phyloP scores from a whole-genome alignment of 2,888 invertebrate genomes.

The Drosophila monieri region DNA sequence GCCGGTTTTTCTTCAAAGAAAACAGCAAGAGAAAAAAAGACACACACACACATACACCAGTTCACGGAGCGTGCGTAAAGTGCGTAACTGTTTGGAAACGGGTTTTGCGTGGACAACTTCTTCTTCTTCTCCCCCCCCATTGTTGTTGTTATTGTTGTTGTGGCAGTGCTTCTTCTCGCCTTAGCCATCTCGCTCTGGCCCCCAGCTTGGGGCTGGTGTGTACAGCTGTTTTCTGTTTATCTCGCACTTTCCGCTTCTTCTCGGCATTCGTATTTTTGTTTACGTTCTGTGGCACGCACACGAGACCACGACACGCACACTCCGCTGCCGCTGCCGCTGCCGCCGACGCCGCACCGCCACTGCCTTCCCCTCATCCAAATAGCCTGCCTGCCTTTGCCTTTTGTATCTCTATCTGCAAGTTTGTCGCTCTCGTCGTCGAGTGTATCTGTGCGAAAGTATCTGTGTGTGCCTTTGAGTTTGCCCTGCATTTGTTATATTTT shows the following conservation, averaged over 20 bases:
- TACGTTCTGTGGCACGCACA: constrained; percentile 74
- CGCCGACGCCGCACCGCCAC: no score
- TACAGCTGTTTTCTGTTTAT: constrained; percentile 80
- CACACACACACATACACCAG: constrained; percentile 31
- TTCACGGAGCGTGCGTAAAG: constrained; percentile 73
- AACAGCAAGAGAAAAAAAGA: constrained; percentile 11
- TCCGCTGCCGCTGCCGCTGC: not conserved
- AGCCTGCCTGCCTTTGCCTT: not conserved
- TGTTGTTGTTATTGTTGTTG: not conserved
- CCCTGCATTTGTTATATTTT: constrained; percentile 18
- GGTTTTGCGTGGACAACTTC: constrained; percentile 61
- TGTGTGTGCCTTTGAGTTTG: constrained; percentile 16
- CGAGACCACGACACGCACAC: constrained; percentile 35
- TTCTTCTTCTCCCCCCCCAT: constrained; percentile 32
- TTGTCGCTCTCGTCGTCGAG: constrained; percentile 20
- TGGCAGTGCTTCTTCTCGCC: not conserved
- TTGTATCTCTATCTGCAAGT: constrained; percentile 40
- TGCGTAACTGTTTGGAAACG: constrained; percentile 75
- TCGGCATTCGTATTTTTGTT: constrained; percentile 77
- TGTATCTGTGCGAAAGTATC: constrained; percentile 20
- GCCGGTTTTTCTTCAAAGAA: constrained; percentile 75
- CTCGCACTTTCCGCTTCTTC: constrained; percentile 78
- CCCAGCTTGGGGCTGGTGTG: constrained; percentile 56
- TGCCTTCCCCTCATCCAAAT: not conserved
- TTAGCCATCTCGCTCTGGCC: constrained; percentile 6